Evolutionary conservation across 2,888 invertebrate species (phyloP), one percentile per base, ranked within the genome.

Genomic region (Leptothorax acervorum): DNA sequence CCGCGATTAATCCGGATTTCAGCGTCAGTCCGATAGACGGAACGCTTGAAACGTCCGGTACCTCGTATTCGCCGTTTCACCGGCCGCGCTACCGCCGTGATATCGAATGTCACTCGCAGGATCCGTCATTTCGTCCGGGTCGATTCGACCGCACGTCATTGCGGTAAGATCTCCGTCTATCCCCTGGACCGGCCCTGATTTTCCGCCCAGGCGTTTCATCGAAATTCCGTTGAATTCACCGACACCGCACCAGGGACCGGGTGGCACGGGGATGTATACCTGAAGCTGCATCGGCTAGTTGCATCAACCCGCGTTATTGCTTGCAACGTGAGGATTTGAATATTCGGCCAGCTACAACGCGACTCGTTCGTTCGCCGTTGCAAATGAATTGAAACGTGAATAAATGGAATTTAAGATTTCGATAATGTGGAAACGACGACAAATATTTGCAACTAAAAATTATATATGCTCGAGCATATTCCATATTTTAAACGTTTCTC

Each of bases 71-170:
- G 85, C 89, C 87, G 90, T 90, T 90, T 90, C 90, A 90, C 91
- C 88, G 88, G 88, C 92, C 90, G 91, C 92, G 91, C 92, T 92
- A 92, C 92, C 92, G 92, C 92, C 92, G 90, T 93, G 91, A 94
- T 94, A 94, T 95, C 93, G 94, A 93, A 94, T 94, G 95, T 94
- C 95, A 95, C 93, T 94, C 90, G 93, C 95, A 94, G 94, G 91
- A 94, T 94, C 94, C 93, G 94, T 95, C 94, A 94, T 94, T 94
- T 93, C 93, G 92, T 95, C 86, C 93, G 92, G 93, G 91, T 90
- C 92, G 93, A 94, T 94, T 94, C 93, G 94, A 95, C 94, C 94
- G 91, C 94, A 94, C 92, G 94, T 94, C 94, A 94, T 94, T 94
- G 94, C 94, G 95, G 95, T 94, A 94, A 95, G 94, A 94, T 93